Base-by-base conservation (phyloP, 64 coral and sea anemone genomes). In the Dendrophyllia cribrosa region DNA sequence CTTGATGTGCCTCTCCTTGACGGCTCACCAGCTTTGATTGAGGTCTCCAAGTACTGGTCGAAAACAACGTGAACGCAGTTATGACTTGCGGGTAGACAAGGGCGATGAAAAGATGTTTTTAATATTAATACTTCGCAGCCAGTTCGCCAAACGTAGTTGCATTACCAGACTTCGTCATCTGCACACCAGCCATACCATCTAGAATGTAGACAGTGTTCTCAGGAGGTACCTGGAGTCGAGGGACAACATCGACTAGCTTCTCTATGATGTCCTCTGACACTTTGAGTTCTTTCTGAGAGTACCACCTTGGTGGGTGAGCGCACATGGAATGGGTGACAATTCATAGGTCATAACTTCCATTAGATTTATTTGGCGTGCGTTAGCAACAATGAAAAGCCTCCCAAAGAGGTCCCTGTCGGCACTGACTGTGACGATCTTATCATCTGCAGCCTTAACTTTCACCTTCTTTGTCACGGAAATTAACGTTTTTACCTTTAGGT, bases 291-390 rank as follows among this genome's bases (percentile, higher is more conserved):
- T 59, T 59, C 58, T 59, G 58, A 59, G 58, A 59, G 58, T n/a
- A n/a, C 58, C 58, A 59, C 16, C 58, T 59, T 59, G 3, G 58
- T 59, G 3, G 58, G 58, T n/a, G 23, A 9, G 84, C 9, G 45
- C 72, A 92, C 20, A 92, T n/a, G 25, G 69, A 26, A 89, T 72
- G 83, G 91, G 58, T 59, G 85, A 93, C 23, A 93, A 24, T 66
- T 93, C 92, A 81, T 88, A 88, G n/a, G 59, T 62, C 26, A 88
- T 34, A 26, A 88, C 52, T 71, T 93, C 92, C 74, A 66, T 93
- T 24, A 93, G 76, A 93, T 72, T 62, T 9, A 93, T 74, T 66
- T 74, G 79, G 46, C 90, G 51, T 17, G 52, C 81, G 34, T 92
- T 92, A 15, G 89, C 61, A 22, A 91, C 66, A 34, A 91, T 82